phyloP scores from a whole-genome alignment of 37 sponge, comb jelly and placozoan genomes.

The Geodia barretti region DNA sequence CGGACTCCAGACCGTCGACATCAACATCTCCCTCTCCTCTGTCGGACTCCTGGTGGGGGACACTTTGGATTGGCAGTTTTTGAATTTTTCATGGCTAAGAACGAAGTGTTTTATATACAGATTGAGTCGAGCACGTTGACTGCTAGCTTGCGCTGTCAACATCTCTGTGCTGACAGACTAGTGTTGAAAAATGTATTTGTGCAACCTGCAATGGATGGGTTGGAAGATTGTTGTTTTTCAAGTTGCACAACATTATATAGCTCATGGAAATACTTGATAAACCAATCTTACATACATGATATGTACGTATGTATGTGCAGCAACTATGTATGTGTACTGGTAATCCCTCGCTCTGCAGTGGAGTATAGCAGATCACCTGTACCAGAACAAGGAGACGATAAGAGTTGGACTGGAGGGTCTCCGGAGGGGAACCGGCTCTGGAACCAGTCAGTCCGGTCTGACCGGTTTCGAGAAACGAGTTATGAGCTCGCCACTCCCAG shows the following conservation, averaged over 20 bases:
- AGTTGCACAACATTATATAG: no score
- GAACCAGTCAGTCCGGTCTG: neutral
- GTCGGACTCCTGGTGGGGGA: constrained; percentile 88
- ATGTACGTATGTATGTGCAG: neutral
- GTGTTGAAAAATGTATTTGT: no score
- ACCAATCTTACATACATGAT: neutral
- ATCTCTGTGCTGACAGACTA: no score
- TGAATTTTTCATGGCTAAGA: no score
- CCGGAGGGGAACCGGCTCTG: neutral
- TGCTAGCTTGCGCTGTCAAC: no score
- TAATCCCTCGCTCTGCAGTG: constrained; percentile 83
- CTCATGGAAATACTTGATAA: no score
- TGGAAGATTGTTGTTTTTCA: no score
- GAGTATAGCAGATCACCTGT: constrained; percentile 92
- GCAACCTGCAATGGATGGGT: no score
- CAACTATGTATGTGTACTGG: neutral
- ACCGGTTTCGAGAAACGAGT: constrained; percentile 19
- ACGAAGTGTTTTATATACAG: no score
- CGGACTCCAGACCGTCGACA: constrained; percentile 84
- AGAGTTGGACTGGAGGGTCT: constrained; percentile 24
- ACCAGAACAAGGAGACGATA: constrained; percentile 65
- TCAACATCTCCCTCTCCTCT: constrained; percentile 95
- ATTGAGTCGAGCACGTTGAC: no score
- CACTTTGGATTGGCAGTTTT: no score
- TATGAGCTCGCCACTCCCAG: constrained; percentile 24